Evolutionary conservation across 1,140 invertebrate species (phyloP).

Genomic region (Bombus balteatus): DNA sequence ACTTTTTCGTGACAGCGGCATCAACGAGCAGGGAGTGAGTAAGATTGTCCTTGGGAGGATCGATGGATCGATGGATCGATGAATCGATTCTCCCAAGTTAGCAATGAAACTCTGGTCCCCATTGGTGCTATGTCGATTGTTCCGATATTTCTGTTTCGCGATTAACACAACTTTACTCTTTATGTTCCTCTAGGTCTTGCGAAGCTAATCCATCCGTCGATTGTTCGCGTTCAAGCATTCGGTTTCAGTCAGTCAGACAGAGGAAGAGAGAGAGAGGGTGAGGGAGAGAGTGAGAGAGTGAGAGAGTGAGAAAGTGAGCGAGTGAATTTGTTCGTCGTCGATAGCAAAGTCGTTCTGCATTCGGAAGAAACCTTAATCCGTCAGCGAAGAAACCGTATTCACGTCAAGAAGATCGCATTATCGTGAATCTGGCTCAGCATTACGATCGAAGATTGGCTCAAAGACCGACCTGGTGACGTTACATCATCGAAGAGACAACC

Average conservation of each 20-base stretch:
- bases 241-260: neutral
- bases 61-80: neutral
- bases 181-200: constrained; percentile 52
- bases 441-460: neutral
- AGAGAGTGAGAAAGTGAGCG: too few relatives aligned
- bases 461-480: neutral
- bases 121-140: too few relatives aligned
- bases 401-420: neutral
- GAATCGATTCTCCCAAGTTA: neutral
- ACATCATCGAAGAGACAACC: neutral
- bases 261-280: too few relatives aligned
- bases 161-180: constrained; percentile 56
- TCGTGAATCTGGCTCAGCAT: neutral
- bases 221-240: constrained; percentile 26
- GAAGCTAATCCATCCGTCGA: constrained; percentile 19
- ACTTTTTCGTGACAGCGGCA: neutral
- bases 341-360: neutral
- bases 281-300: too few relatives aligned
- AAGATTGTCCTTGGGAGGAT: neutral
- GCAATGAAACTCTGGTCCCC: too few relatives aligned
- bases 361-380: constrained; percentile 28
- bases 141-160: neutral
- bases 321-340: too few relatives aligned
- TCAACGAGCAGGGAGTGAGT: too few relatives aligned
- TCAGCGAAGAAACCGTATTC: neutral